A percentile compares a stretch with the other conserved stretches of the same genome.
phyloP scores from a whole-genome alignment of 2,888 invertebrate species.

The Melanchra persicariae region DNA sequence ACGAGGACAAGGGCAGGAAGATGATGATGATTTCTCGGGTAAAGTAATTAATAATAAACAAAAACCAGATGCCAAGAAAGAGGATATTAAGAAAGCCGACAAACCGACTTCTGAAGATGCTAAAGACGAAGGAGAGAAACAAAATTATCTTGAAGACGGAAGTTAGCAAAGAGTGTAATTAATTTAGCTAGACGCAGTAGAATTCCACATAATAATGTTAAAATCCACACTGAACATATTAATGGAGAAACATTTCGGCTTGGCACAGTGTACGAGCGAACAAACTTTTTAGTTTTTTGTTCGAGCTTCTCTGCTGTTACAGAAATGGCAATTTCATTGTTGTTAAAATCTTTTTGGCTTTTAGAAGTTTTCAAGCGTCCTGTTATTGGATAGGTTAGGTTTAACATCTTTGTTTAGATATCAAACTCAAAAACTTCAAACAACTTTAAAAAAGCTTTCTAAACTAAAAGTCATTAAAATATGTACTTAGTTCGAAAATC shows the following conservation, averaged over 20 bases:
- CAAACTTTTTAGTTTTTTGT: slow-evolving; percentile 49
- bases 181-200: slow-evolving; percentile 37
- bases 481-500: background rate
- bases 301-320: slow-evolving; percentile 21
- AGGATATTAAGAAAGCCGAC: slow-evolving; percentile 10
- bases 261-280: slow-evolving; percentile 49
- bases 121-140: slow-evolving; percentile 22
- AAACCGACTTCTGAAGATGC: slow-evolving; percentile 7
- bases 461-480: background rate
- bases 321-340: slow-evolving; percentile 44
- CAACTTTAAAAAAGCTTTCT: background rate
- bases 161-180: slow-evolving; percentile 43
- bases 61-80: background rate
- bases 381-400: slow-evolving; percentile 4
- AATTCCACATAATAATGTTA: slow-evolving; percentile 41
- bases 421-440: background rate
- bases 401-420: background rate
- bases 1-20: background rate
- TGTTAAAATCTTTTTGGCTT: slow-evolving; percentile 43
- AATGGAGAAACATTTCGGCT: slow-evolving; percentile 55
- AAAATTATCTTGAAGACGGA: slow-evolving; percentile 31
- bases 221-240: slow-evolving; percentile 51
- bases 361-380: slow-evolving; percentile 17
- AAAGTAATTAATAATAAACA: background rate
- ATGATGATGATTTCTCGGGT: background rate